Evolutionary conservation across 2,797 vertebrate genomes (phyloP).

Genomic region (Premnoplex brunnescens): DNA sequence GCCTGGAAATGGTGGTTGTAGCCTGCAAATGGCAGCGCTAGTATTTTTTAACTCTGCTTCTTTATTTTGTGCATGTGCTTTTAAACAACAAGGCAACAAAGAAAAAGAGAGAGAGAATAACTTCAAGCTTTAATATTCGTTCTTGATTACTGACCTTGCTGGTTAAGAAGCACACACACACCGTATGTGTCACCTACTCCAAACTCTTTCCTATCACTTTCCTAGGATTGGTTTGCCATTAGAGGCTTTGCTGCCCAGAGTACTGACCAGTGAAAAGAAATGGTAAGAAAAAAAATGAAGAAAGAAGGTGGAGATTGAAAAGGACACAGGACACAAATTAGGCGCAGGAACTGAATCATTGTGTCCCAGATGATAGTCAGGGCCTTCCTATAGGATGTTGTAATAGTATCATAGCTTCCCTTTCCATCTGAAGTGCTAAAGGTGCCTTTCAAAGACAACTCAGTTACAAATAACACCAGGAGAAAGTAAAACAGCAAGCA

Average conservation of each 20-base stretch:
- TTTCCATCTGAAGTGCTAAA: slow-evolving; percentile 25
- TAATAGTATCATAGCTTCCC: slow-evolving; percentile 9
- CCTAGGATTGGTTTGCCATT: background rate
- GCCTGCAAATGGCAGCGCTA: background rate
- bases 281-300: background rate
- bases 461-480: background rate
- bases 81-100: background rate
- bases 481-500: background rate
- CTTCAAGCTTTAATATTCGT: background rate
- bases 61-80: background rate
- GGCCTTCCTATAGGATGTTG: background rate
- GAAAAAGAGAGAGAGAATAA: background rate
- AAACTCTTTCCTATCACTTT: background rate
- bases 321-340: background rate
- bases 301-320: background rate
- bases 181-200: background rate
- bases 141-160: background rate
- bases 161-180: background rate
- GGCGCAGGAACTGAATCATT: background rate
- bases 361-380: background rate
- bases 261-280: background rate
- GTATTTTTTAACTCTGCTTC: background rate
- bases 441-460: background rate
- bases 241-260: background rate
- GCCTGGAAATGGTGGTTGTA: background rate